Evolutionary conservation across 2,797 vertebrate genomes (phyloP).

Genomic region (Sebastes dallii): DNA sequence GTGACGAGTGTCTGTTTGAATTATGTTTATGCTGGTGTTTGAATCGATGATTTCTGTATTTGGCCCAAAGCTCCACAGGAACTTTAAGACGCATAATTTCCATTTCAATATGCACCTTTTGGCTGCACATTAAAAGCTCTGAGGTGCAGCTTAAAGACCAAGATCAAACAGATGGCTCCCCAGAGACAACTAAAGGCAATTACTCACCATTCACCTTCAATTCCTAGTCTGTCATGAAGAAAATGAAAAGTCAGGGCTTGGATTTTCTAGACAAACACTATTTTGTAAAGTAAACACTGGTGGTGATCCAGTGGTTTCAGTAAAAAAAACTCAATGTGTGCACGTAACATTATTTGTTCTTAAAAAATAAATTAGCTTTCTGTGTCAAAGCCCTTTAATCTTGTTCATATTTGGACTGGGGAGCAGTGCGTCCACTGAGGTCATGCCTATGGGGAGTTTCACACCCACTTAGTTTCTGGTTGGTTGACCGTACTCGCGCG

Average conservation of each 20-base stretch:
- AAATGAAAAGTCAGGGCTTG: background rate
- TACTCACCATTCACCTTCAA: background rate
- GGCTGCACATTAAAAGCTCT: background rate
- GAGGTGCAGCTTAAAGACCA: background rate
- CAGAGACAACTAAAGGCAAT: background rate
- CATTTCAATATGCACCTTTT: background rate
- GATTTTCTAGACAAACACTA: background rate
- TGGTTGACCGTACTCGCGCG: constrained; percentile 31
- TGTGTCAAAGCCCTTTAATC: constrained; percentile 2
- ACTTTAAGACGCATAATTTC: background rate
- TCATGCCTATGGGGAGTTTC: constrained; percentile 41
- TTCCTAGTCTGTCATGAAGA: background rate
- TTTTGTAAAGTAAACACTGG: background rate
- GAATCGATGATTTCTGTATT: background rate
- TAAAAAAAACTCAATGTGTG: background rate
- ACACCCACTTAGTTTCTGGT: constrained; percentile 20
- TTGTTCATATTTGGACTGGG: background rate
- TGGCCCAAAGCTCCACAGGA: background rate
- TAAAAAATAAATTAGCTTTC: background rate
- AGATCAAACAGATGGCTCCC: background rate
- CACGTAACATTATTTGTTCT: background rate
- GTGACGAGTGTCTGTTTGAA: background rate
- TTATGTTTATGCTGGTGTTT: background rate
- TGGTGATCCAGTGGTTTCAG: background rate
- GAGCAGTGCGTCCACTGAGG: background rate